These are phyloP conservation scores for Aphis craccivora DNA, from an alignment of 1,140 invertebrate species.

Conservation along the genomic window DNA sequence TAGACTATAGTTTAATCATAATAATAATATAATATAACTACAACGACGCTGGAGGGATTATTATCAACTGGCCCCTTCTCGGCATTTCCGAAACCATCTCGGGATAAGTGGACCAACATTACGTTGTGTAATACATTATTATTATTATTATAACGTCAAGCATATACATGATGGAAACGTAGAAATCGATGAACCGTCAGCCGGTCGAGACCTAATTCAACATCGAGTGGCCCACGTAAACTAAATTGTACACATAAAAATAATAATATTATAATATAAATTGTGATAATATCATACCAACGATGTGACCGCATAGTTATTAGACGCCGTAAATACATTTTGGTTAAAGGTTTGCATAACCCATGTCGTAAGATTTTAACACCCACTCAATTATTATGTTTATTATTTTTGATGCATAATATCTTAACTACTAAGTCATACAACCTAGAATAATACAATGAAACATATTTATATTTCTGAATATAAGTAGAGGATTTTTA, in stretches of 20 bases:
- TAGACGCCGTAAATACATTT: background rate
- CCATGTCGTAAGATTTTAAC: background rate
- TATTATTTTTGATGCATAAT: background rate
- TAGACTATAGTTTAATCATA: background rate
- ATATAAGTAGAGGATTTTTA: background rate
- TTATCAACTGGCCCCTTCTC: background rate
- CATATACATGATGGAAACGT: background rate
- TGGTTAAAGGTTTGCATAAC: background rate
- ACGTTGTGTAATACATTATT: background rate
- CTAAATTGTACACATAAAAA: background rate
- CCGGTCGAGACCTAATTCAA: background rate
- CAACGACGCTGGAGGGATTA: background rate
- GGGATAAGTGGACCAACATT: conserved; percentile 37
- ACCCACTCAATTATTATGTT: background rate
- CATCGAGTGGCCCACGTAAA: background rate
- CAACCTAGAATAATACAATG: background rate
- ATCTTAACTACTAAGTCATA: background rate
- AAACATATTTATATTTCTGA: too few species aligned
- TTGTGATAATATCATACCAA: background rate
- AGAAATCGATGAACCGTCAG: conserved; percentile 21
- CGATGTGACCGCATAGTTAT: background rate
- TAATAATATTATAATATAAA: conserved; percentile 19
- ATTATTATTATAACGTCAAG: background rate
- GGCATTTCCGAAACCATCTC: background rate
- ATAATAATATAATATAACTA: background rate